Evolutionary conservation across 2,888 invertebrate species (phyloP).

Genomic region (Carabus problematicus): DNA sequence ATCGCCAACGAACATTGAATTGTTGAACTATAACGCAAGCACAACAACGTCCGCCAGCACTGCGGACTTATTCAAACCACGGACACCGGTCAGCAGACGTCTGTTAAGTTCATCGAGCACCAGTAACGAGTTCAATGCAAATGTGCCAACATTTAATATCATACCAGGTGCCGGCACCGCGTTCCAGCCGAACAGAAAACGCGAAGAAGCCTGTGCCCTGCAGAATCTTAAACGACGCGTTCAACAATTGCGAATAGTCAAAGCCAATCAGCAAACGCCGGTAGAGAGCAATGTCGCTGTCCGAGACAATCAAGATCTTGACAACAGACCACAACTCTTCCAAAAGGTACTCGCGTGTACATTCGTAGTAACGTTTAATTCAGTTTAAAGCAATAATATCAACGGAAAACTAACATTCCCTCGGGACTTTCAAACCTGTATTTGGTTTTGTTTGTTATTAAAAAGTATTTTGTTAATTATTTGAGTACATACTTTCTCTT

Average conservation of each 20-base stretch:
- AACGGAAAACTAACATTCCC: too few relatives aligned
- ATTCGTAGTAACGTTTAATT: too few relatives aligned
- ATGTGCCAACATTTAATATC: constrained; percentile 25
- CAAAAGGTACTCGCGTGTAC: constrained; percentile 63
- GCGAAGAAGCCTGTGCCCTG: constrained; percentile 74
- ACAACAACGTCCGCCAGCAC: constrained; percentile 8
- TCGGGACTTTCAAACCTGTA: too few relatives aligned
- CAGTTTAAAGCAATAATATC: too few relatives aligned
- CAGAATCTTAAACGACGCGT: constrained; percentile 75
- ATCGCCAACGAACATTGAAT: constrained; percentile 51
- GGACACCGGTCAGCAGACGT: constrained; percentile 53
- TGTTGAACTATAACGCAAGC: constrained; percentile 36
- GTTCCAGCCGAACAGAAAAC: constrained; percentile 66
- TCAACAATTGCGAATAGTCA: constrained; percentile 63
- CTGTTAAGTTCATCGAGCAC: constrained; percentile 16
- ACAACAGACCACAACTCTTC: constrained; percentile 70
- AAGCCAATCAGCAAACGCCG: constrained; percentile 59
- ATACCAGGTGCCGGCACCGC: constrained; percentile 29
- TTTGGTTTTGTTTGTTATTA: too few relatives aligned
- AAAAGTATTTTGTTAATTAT: too few relatives aligned
- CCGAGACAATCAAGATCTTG: constrained; percentile 61
- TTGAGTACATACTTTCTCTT: too few relatives aligned
- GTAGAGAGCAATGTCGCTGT: constrained; percentile 53
- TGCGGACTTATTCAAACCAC: constrained; percentile 38
- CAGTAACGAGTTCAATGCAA: neutral